Base-by-base conservation (phyloP, 2,113 vertebrate genomes). In the Malaclemys terrapin region DNA sequence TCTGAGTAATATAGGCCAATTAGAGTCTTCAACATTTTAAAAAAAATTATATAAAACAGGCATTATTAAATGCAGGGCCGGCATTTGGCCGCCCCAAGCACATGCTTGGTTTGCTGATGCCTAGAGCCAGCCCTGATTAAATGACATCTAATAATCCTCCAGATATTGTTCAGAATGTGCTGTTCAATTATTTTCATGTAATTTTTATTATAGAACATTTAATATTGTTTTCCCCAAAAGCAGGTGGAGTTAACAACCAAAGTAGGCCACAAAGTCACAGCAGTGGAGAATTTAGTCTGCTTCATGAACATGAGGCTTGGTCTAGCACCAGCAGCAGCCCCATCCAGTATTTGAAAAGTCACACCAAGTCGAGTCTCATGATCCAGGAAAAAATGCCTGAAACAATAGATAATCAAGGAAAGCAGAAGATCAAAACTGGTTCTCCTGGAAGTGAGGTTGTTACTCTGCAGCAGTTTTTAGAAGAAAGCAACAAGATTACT, bases 201-300 rank as follows among this genome's bases (percentile, higher is more conserved):
- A 62, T 82, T 79, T 96, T 80, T 94, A 16, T 96, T 54, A 84
- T 0, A 80, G 84, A 89, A 62, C 31, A 89, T 76, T 97, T 72
- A 88, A 84, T 83, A 35, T 49, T 90, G 4, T 97, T 97, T 97
- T 89, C 94, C 84, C 91, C 82, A 20, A 94, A 96, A 98, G 96
- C 98, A 99, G 99, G 99, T 97, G 98, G 98, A 31, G 50, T 98
- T 96, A 99, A 98, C 96, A 99, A 98, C 94, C 98, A 98, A 91
- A 99, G 99, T 98, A 97, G 99, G 82, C 99, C 99, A 3, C 99
- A 99, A 59, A 99, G 99, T 45, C 99, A 99, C 98, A 99, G 99
- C 98, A 99, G 99, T 20, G 99, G 99, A 3, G 99, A 99, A 95
- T 99, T 99, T 96, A 99, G 99, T 90, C 98, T 99, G 49, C 98